Evolutionary conservation across 2,113 vertebrate genomes (phyloP), one percentile per base, ranked within the genome.

Genomic region (Hemichromis elongatus): DNA sequence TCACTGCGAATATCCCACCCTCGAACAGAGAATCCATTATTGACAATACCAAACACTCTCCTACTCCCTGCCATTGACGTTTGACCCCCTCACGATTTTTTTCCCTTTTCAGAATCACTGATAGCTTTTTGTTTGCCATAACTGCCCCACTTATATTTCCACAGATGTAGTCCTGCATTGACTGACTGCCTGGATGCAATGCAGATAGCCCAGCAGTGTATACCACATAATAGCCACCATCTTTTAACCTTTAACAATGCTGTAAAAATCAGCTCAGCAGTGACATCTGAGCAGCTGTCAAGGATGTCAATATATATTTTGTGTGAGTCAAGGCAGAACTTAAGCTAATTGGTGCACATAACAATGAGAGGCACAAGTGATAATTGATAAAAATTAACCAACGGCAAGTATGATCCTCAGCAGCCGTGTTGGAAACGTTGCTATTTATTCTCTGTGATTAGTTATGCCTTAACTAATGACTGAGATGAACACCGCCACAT

Each of bases 81-180:
- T 90, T 95, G 93, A 96, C 94, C 95, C 84, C 83, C 73, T 85
- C 86, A 59, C 79, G 92, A 91, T 93, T 92, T 92, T 93, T 89
- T 91, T 79, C 85, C 90, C 92, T 89, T 92, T 95, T 95, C 91
- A 94, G 68, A 89, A 91, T 91, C 93, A 93, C 93, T 93, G 94
- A 95, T 95, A 94, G 93, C 91, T 95, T 95, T 95, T 94, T 95
- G 93, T 93, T 95, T 94, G 90, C 93, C 86, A 92, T 95, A 96
- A 96, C 95, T 92, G 92, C 92, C 84, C 90, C 92, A 95, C 91
- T 95, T 95, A 92, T 91, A 91, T 85, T 88, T 93, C 90, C 85
- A 79, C 77, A 82, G 82, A 88, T 45, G 66, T 55, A 85, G 84
- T 85, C 92, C 81, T 73, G 83, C 88, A 95, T 91, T 92, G 92